Conservation (phyloP, 2,797 vertebrate species). For the Heliangelus exortis region DNA sequence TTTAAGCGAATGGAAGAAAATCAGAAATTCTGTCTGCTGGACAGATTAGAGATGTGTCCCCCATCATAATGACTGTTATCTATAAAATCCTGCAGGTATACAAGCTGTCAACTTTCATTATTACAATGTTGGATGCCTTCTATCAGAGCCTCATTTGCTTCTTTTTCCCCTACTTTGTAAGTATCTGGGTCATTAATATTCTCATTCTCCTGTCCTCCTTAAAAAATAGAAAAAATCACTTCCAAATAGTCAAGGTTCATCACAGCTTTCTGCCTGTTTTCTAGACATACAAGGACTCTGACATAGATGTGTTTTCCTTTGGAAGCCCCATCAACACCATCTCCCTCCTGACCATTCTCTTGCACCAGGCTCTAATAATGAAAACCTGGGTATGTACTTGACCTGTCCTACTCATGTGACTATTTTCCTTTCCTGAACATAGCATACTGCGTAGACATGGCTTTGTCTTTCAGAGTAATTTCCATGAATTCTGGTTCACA, state of each 20-base stretch:
- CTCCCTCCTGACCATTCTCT: conserved; percentile 89
- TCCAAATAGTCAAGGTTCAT: neutral
- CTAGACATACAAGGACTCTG: conserved; percentile 86
- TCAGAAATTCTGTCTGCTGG: neutral
- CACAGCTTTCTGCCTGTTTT: conserved; percentile 23
- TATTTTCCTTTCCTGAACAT: neutral
- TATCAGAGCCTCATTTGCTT: conserved; percentile 96
- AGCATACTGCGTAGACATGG: neutral
- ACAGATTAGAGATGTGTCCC: neutral
- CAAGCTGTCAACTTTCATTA: conserved; percentile 85
- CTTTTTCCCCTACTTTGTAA: conserved; percentile 93
- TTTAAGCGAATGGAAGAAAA: neutral
- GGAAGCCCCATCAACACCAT: conserved; percentile 92
- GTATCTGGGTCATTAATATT: conserved; percentile 19
- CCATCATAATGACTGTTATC: neutral
- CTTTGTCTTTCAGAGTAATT: neutral
- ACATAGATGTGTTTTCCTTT: conserved; percentile 89
- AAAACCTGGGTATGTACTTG: conserved; percentile 89
- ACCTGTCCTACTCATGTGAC: neutral
- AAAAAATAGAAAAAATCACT: neutral
- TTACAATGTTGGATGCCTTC: conserved; percentile 90
- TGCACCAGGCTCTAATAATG: conserved; percentile 95
- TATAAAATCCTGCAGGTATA: conserved; percentile 83
- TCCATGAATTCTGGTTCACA: neutral
- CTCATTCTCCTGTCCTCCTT: neutral